These are phyloP conservation scores for Lophura nycthemera DNA, from an alignment of 2,113 vertebrate genomes.

Conservation along the genomic window DNA sequence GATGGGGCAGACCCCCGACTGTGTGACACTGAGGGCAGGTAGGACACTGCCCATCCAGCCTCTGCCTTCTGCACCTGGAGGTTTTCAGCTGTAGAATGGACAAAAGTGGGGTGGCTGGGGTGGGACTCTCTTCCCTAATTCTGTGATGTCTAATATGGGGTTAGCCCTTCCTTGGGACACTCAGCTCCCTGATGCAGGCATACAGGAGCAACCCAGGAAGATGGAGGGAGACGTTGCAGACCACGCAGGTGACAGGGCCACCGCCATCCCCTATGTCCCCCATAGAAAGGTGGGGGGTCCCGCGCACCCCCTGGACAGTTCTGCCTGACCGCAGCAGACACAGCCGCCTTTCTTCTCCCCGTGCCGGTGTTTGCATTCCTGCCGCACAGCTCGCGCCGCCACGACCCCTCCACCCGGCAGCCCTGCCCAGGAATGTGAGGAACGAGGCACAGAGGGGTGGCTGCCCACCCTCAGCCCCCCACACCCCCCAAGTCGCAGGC, in stretches of 20 bases:
- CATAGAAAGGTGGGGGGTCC: not conserved
- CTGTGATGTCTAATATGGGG: not conserved
- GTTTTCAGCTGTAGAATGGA: not conserved
- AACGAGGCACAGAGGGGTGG: conserved; percentile 43
- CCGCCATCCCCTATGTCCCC: too few relatives aligned
- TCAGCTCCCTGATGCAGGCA: not conserved
- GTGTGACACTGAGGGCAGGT: not conserved
- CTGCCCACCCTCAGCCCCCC: not conserved
- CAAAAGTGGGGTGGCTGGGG: not conserved
- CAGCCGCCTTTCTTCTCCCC: conserved; percentile 60
- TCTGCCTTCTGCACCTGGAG: not conserved
- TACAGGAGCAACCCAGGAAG: not conserved
- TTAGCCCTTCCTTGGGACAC: not conserved
- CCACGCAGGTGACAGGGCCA: not conserved
- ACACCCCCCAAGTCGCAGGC: not conserved
- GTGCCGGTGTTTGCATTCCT: conserved; percentile 69
- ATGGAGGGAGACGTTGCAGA: not conserved
- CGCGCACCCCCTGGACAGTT: not conserved
- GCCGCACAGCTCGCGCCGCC: not conserved
- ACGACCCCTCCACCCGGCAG: conserved; percentile 34
- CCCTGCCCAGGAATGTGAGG: conserved; percentile 64
- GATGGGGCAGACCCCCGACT: not conserved
- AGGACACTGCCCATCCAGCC: not conserved
- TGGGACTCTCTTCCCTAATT: not conserved
- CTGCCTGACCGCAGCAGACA: not conserved